A percentile compares a stretch with the other conserved stretches of the same genome.
Conservation (phyloP, 2,888 invertebrate species). For the Andrena bicolor region DNA sequence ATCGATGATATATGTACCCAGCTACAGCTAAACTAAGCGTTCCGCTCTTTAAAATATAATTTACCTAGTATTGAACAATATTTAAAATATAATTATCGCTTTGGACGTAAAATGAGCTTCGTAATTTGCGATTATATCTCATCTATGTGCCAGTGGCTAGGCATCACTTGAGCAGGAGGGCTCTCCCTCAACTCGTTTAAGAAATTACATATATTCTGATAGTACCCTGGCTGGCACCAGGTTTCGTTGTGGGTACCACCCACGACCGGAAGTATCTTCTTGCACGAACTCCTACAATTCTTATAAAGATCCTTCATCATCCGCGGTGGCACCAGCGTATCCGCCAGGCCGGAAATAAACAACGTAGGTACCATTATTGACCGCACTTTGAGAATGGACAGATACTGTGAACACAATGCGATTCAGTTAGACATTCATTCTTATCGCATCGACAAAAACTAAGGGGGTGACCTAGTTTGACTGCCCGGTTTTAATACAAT, state of each 20-base stretch:
- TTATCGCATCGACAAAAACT: too few relatives aligned
- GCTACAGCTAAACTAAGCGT: slow-evolving; percentile 22
- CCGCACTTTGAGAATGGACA: slow-evolving; percentile 91
- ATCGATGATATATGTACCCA: slow-evolving; percentile 21
- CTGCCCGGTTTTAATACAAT: too few relatives aligned
- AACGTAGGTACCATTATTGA: slow-evolving; percentile 91
- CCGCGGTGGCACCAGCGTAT: slow-evolving; percentile 94
- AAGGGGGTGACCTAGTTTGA: too few relatives aligned
- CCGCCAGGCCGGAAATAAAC: slow-evolving; percentile 95
- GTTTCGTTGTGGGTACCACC: slow-evolving; percentile 98
- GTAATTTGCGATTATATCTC: slow-evolving; percentile 72
- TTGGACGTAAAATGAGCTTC: slow-evolving; percentile 67
- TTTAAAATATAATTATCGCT: slow-evolving; percentile 54
- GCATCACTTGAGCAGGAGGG: slow-evolving; percentile 73
- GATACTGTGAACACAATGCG: slow-evolving; percentile 87
- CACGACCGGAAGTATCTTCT: slow-evolving; percentile 91
- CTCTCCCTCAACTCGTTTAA: slow-evolving; percentile 80
- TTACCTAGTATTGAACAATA: slow-evolving; percentile 40
- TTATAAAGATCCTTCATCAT: slow-evolving; percentile 95
- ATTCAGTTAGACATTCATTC: background rate
- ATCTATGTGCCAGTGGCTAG: slow-evolving; percentile 80
- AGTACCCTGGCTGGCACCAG: slow-evolving; percentile 95
- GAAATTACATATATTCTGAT: slow-evolving; percentile 83
- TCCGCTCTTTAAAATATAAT: slow-evolving; percentile 25
- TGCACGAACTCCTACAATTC: slow-evolving; percentile 90